phyloP scores from a whole-genome alignment of 2,888 invertebrate genomes.

The Xestoiulus laeticollis region DNA sequence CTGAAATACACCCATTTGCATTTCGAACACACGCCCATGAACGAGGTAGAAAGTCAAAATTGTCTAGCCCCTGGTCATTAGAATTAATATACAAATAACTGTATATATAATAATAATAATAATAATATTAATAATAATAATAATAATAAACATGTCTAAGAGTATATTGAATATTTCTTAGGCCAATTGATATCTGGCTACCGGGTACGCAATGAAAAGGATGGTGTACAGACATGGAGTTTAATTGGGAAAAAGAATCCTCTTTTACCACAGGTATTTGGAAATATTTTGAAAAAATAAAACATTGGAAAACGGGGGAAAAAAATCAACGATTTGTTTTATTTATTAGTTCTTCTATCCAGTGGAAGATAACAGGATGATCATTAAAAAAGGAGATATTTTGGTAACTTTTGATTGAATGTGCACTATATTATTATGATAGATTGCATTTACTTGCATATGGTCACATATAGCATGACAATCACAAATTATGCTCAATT shows the following conservation, averaged over 20 bases:
- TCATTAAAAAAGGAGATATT: conserved; percentile 76
- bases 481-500: background rate
- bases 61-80: no score
- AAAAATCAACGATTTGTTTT: background rate
- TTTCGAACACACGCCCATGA: conserved; percentile 94
- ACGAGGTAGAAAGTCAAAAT: conserved; percentile 70
- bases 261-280: conserved; percentile 71
- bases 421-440: background rate
- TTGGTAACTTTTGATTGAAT: conserved; percentile 66
- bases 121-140: no score
- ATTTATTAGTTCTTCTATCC: conserved; percentile 89
- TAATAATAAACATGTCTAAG: no score
- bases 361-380: conserved; percentile 70
- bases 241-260: conserved; percentile 88
- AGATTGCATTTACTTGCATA: background rate
- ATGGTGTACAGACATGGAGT: conserved; percentile 74
- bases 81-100: no score
- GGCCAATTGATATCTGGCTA: conserved; percentile 86
- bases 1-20: conserved; percentile 91
- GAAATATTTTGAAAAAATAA: background rate
- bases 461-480: background rate
- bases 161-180: conserved; percentile 60
- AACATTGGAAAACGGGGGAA: background rate
- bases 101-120: no score
- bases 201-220: conserved; percentile 70